Evolutionary conservation across 2,797 vertebrate genomes (phyloP).

Genomic region (Allobates femoralis): DNA sequence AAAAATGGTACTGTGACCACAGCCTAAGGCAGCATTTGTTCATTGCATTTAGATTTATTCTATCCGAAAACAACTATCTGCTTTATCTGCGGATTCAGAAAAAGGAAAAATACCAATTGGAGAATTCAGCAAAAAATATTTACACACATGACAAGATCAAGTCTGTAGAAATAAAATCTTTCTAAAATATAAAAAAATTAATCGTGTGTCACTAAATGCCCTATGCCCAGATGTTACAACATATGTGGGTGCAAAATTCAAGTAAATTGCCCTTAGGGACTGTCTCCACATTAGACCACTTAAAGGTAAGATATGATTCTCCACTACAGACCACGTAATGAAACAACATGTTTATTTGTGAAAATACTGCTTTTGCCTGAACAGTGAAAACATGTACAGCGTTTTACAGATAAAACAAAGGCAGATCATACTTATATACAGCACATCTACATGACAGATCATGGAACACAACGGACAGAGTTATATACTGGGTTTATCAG

Average conservation of each 20-base stretch:
- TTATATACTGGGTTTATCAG: slow-evolving; percentile 44
- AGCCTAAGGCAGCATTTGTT: background rate
- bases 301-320: slow-evolving; percentile 15
- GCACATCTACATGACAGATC: slow-evolving; percentile 53
- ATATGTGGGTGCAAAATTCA: background rate
- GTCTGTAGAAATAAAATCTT: background rate
- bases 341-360: slow-evolving; percentile 66
- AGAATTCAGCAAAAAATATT: background rate
- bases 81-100: background rate
- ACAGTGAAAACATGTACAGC: slow-evolving; percentile 24
- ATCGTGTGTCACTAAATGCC: background rate
- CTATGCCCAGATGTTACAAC: background rate
- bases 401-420: slow-evolving; percentile 17
- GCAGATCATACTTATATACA: slow-evolving; percentile 53
- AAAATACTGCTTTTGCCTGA: slow-evolving; percentile 59
- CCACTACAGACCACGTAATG: slow-evolving; percentile 29
- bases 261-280: background rate
- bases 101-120: background rate
- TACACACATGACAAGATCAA: background rate
- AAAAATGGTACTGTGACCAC: too few relatives aligned
- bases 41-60: background rate
- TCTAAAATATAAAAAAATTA: background rate
- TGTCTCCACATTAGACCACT: background rate
- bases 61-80: background rate
- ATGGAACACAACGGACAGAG: slow-evolving; percentile 45